Evolutionary conservation across 2,888 invertebrate genomes (phyloP).

Genomic region (Dinocampus coccinellae): DNA sequence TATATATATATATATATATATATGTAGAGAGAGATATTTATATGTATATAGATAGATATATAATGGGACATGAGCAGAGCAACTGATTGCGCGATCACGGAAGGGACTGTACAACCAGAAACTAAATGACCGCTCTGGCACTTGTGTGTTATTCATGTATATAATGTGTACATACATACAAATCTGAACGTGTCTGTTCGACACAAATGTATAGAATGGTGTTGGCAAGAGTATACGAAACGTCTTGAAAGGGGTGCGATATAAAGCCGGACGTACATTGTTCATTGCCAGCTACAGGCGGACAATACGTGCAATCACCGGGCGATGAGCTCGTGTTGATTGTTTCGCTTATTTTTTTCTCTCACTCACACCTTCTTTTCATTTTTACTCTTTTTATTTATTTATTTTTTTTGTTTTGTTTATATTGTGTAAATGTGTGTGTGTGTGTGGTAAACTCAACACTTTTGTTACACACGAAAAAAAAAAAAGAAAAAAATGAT

Average conservation of each 20-base stretch:
- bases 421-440: no score
- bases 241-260: slow-evolving; percentile 37
- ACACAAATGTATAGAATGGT: slow-evolving; percentile 14
- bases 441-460: no score
- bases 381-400: neutral
- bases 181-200: neutral
- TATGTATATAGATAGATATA: neutral
- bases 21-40: neutral
- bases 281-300: slow-evolving; percentile 5
- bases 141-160: neutral
- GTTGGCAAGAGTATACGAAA: slow-evolving; percentile 25
- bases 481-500: no score
- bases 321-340: slow-evolving; percentile 31
- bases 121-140: slow-evolving; percentile 3
- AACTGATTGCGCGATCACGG: slow-evolving; percentile 5
- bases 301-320: slow-evolving; percentile 39
- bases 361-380: neutral
- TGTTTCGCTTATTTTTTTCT: slow-evolving; percentile 23
- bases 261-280: slow-evolving; percentile 37
- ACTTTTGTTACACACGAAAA: no score
- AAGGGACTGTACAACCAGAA: slow-evolving; percentile 5
- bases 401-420: neutral
- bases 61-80: slow-evolving; percentile 1
- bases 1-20: neutral
- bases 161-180: no score